phyloP scores from a whole-genome alignment of 1,140 invertebrate species.

The Mamestra configurata region DNA sequence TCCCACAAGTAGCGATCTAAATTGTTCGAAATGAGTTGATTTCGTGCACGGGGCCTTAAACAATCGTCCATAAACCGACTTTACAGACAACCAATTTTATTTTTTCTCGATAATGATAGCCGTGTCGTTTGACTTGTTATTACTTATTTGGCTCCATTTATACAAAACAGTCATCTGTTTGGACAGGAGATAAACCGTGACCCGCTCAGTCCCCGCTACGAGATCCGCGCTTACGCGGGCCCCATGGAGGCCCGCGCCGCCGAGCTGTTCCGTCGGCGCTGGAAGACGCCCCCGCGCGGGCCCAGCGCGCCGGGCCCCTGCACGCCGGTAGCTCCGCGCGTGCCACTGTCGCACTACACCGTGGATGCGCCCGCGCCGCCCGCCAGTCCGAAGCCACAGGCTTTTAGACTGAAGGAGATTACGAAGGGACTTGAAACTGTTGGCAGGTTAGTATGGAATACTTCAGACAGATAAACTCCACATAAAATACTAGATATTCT shows the following conservation, averaged over 20 bases:
- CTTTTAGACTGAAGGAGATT: constrained; percentile 91
- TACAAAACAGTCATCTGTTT: neutral
- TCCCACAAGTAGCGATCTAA: too few relatives aligned
- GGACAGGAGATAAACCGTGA: constrained; percentile 89
- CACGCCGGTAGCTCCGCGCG: constrained; percentile 85
- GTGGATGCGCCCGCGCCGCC: constrained; percentile 84
- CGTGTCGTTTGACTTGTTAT: too few relatives aligned
- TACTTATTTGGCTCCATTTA: too few relatives aligned
- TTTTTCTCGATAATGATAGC: too few relatives aligned
- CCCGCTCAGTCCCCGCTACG: constrained; percentile 90
- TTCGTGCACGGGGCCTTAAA: too few relatives aligned
- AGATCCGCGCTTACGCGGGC: constrained; percentile 94
- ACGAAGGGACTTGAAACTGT: constrained; percentile 95
- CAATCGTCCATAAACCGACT: too few relatives aligned
- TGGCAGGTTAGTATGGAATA: constrained; percentile 89
- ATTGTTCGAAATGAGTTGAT: too few relatives aligned
- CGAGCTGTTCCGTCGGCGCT: constrained; percentile 91
- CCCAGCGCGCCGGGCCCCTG: constrained; percentile 88
- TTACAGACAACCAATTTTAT: too few relatives aligned
- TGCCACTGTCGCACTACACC: neutral
- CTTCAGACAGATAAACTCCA: too few relatives aligned
- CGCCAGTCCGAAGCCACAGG: constrained; percentile 71
- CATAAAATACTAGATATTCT: too few relatives aligned
- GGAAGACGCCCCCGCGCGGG: constrained; percentile 93
- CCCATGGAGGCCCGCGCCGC: constrained; percentile 94